Conservation (phyloP, 2,797 vertebrate species). For the Enoplosus armatus region DNA sequence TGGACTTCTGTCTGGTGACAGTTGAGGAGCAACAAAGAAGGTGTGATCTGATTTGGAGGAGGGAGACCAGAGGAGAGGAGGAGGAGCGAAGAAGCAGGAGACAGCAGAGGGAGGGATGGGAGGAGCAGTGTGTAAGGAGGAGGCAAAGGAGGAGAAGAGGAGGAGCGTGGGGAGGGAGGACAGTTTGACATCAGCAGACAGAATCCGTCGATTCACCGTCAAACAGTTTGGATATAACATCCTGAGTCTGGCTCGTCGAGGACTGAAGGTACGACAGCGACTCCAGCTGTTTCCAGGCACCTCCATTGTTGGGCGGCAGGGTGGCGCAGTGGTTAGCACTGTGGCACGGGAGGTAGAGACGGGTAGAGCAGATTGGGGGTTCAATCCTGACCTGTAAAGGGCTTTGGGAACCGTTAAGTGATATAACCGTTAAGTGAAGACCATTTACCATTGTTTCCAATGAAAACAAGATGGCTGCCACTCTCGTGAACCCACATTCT, state of each 20-base stretch:
- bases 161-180: conserved; percentile 82
- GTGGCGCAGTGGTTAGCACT: too few relatives aligned
- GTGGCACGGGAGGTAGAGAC: too few relatives aligned
- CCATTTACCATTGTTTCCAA: too few relatives aligned
- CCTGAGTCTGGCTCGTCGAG: conserved; percentile 89
- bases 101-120: conserved; percentile 44
- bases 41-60: conserved; percentile 45
- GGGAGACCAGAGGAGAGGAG: background rate
- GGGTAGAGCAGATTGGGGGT: too few relatives aligned
- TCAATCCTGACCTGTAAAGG: too few relatives aligned
- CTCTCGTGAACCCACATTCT: too few relatives aligned
- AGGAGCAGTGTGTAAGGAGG: conserved; percentile 45
- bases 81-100: background rate
- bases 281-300: background rate
- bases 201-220: conserved; percentile 80
- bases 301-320: too few relatives aligned
- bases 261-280: conserved; percentile 79
- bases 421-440: too few relatives aligned
- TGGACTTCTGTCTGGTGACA: background rate
- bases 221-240: conserved; percentile 84
- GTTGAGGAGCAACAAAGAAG: too few relatives aligned
- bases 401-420: too few relatives aligned
- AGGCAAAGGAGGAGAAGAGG: conserved; percentile 63
- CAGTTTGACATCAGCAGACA: conserved; percentile 74
- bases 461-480: too few relatives aligned